Percentiles rank a stretch among this genome's conserved stretches.
Conservation (phyloP, 2,113 vertebrate genomes). For the Passer montanus region DNA sequence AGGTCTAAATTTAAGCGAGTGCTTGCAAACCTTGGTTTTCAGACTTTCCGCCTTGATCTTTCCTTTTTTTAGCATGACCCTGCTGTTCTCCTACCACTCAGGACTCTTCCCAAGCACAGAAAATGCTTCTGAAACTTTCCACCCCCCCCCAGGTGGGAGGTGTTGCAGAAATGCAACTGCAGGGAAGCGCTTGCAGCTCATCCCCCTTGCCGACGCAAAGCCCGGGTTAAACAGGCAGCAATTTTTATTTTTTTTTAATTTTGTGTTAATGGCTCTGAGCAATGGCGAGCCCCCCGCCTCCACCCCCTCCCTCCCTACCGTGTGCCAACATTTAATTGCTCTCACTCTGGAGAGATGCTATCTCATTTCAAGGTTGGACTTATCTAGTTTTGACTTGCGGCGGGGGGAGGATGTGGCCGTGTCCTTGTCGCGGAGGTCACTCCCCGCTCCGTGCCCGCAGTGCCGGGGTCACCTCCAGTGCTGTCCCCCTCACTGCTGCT, state of each 20-base stretch:
- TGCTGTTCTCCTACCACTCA: neutral
- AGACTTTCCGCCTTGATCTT: neutral
- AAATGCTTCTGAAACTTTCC: neutral
- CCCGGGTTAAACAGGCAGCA: neutral
- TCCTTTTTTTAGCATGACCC: neutral
- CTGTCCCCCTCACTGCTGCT: accelerated
- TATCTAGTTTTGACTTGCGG: neutral
- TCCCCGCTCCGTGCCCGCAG: neutral
- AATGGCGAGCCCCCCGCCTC: neutral
- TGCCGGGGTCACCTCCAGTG: neutral
- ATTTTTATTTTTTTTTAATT: neutral
- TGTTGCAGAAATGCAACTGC: neutral
- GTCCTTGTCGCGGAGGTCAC: neutral
- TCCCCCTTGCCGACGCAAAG: neutral
- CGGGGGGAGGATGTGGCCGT: neutral
- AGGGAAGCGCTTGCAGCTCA: neutral
- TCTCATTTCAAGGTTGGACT: slow-evolving; percentile 31
- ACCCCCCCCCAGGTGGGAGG: neutral
- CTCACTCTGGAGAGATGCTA: neutral
- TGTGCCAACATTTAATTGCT: slow-evolving; percentile 21
- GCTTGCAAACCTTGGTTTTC: neutral
- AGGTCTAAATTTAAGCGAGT: neutral
- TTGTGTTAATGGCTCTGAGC: neutral
- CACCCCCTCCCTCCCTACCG: neutral
- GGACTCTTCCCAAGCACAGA: neutral